Base-by-base conservation (phyloP, 2,888 invertebrate species). In the Papilio demoleus region DNA sequence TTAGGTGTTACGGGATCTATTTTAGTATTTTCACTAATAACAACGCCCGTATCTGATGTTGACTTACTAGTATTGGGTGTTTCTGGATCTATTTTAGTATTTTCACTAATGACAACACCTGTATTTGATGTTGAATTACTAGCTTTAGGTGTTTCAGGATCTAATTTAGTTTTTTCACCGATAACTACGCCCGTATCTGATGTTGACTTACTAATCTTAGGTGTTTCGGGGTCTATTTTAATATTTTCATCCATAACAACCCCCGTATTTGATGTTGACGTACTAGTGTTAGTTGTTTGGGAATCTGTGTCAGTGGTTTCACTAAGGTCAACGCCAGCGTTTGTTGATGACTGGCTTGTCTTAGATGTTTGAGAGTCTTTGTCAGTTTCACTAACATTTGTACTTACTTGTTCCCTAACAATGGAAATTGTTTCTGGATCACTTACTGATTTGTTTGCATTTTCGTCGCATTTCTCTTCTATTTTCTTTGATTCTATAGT, bases 21-120 rank as follows among this genome's bases (percentile, higher is more conserved):
- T 17, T 36, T 59, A 22, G 14, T 17, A 6, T 3, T 31, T 61
- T 67, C 42, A 17, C 68, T 67, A 34, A 65, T 88, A 0, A 93
- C 88, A 0, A 77, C 72, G 4, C 93, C 93, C 0, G 88, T 79
- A 68, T 81, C 83, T 3, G 42, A 14, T 6, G 27, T 17, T n/a
- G n/a, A 56, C 9, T 56, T 27, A 27, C 27, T 50, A 50, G 19
- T 47, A 22, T n/a, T 61, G 19, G 45, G 17, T 11, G 31, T 6
- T 61, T 45, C 61, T 2, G 40, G n/a, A 17, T 24, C 27, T 24
- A 17, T 22, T 6, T n/a, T 61, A 24, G 5, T 14, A 12, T 12
- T 38, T 38, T 38, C 38, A 38, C 38, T 38, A 38, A 38, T 38
- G 4, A 38, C 38, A 2, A 38, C 14, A 38, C 12, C 38, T 4